Base-by-base conservation (phyloP, 1,140 invertebrate species). In the Augochlora pura region DNA sequence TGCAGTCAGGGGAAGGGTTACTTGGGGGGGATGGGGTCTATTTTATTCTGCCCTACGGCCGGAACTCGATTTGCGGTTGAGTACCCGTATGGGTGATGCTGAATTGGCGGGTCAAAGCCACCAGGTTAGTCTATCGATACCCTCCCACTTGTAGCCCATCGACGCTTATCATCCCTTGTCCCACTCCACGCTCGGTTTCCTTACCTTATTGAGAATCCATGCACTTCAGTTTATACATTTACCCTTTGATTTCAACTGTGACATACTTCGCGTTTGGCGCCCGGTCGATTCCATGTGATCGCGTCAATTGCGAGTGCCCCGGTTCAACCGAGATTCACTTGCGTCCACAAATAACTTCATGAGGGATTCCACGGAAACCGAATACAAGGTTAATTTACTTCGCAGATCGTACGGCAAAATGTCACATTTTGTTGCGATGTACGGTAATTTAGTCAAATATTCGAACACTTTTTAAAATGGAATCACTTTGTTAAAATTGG, bases 41-140 rank as follows among this genome's bases (percentile, higher is more conserved):
- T 91, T 92, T 91, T 91, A 91, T 91, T 91, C 88, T 78, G 87
- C 81, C 87, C 83, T 82, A 82, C 74, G 77, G 86, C 86, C 81
- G 85, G 89, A 89, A 90, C 89, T 91, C 90, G 87, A 91, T 91
- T 91, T 90, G 89, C 86, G 89, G 88, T 88, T 68, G 88, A 91
- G 87, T 91, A 88, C 83, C 86, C 85, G 89, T 88, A 89, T 89
- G 87, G 88, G 78, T 81, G 79, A 90, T 90, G 91, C 89, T 91
- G 89, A 90, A 92, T 91, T 91, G 90, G 90, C 89, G 86, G 77
- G 85, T 87, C 83, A 83, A 86, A 86, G 81, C 87, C 67, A 75
- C 69, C 80, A 80, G 77, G 78, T 73, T 64, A 74, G 69, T 81
- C 72, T 46, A 62, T 62, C 52, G 73, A 63, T 72, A 60, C 27